A percentile compares a stretch with the other conserved stretches of the same genome.
Conservation (phyloP, 2,113 vertebrate genomes). For the Lasiurus cinereus region DNA sequence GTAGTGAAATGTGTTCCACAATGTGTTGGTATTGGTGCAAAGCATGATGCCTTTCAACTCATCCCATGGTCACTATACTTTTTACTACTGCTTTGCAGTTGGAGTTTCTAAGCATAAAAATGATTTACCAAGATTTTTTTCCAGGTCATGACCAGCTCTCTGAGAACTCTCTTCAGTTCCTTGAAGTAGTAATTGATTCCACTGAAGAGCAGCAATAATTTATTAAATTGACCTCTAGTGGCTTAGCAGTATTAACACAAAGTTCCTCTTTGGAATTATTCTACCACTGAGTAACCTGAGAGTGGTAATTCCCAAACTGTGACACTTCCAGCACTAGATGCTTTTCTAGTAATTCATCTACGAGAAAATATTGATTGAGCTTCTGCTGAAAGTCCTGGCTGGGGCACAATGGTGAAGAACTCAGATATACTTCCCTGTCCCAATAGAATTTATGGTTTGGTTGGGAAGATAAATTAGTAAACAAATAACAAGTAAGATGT, state of each 20-base stretch:
- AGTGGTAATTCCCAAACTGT: constrained; percentile 23
- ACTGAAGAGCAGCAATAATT: constrained; percentile 53
- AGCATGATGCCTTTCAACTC: background rate
- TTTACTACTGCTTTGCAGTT: constrained; percentile 45
- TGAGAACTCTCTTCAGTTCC: constrained; percentile 57
- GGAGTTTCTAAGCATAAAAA: constrained; percentile 29
- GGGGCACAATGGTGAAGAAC: background rate
- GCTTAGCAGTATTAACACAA: constrained; percentile 37
- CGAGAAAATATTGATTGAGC: background rate
- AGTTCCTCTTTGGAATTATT: constrained; percentile 63
- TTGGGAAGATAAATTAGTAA: constrained; percentile 9
- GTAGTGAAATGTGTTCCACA: background rate
- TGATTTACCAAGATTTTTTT: constrained; percentile 66
- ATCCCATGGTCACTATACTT: constrained; percentile 16
- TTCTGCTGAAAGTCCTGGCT: background rate
- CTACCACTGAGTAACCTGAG: constrained; percentile 36
- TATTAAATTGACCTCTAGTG: constrained; percentile 63
- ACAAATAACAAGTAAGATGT: constrained; percentile 33
- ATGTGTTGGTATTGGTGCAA: background rate
- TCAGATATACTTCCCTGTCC: background rate
- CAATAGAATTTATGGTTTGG: background rate
- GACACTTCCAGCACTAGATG: background rate
- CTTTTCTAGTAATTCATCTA: background rate
- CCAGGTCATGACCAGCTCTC: constrained; percentile 57
- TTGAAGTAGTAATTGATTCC: constrained; percentile 69